phyloP scores from a whole-genome alignment of 2,797 vertebrate genomes.

The Erethizon dorsatum region DNA sequence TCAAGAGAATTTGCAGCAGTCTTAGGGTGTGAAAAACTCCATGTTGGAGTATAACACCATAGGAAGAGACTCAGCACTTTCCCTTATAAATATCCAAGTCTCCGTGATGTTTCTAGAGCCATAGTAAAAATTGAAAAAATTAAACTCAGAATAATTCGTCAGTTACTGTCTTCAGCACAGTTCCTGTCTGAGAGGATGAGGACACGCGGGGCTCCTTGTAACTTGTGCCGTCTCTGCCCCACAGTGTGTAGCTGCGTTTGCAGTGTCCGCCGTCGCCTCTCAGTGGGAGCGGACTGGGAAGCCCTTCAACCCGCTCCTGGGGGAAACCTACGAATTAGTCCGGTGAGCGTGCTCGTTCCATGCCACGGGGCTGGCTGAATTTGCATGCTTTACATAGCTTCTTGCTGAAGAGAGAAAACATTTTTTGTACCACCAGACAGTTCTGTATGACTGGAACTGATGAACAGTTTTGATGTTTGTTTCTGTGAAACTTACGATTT shows the following conservation, averaged over 20 bases:
- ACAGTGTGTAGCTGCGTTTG: conserved; percentile 98
- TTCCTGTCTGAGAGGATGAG: background rate
- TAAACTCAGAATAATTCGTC: conserved; percentile 9
- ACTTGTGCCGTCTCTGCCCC: background rate
- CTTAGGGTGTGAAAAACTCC: background rate
- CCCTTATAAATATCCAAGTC: background rate
- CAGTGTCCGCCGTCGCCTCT: conserved; percentile 98
- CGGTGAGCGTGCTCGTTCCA: conserved; percentile 89
- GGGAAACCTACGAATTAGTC: conserved; percentile 97
- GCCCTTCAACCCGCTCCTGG: conserved; percentile 98
- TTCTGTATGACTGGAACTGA: background rate
- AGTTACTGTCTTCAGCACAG: background rate
- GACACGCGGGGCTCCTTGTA: background rate
- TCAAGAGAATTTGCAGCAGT: background rate
- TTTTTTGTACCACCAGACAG: background rate
- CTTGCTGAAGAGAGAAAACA: background rate
- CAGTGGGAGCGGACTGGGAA: conserved; percentile 99
- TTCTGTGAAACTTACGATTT: background rate
- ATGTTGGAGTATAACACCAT: background rate
- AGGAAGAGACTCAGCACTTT: background rate
- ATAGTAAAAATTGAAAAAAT: conserved; percentile 28
- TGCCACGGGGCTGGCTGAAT: background rate
- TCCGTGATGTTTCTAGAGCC: background rate
- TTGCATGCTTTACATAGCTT: background rate
- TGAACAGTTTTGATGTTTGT: background rate